Evolutionary conservation across 2,888 invertebrate genomes (phyloP), one percentile per base, ranked within the genome.

Genomic region (Girardia tigrina): DNA sequence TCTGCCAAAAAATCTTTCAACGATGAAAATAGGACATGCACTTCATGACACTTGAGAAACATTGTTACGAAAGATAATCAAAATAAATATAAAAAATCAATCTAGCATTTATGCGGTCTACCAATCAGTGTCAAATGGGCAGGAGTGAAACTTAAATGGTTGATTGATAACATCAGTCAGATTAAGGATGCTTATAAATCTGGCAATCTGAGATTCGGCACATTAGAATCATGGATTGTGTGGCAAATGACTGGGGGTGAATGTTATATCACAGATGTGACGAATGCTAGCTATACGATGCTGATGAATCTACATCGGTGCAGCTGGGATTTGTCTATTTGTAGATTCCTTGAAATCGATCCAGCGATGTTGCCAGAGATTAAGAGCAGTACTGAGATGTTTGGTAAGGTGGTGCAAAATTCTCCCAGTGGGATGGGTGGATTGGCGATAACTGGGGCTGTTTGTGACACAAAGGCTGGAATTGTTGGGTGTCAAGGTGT

Each of bases 211-310:
- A 85, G 85, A 79, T 85, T 86, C 80, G 86, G 86, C 0, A 98
- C 95, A 0, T 90, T 95, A 0, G 98, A 98, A 82, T 89, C 92
- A 0, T 99, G 98, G 98, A 88, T 98, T 70, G 86, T 97, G 77
- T 98, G 95, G 94, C 26, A 76, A 23, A 28, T 76, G 27, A 74
- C 72, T 26, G 72, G 29, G 16, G 73, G 89, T 12, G 91, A 90
- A 0, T 82, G 90, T 2, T 91, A 94, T 82, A 87, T 91, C 23
- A 95, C 94, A 0, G 94, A 94, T 83, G 94, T 94, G 12, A 92
- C 93, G 0, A 95, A 95, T 83, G 94, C 94, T 0, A 92, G 92
- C 4, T 87, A 94, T 79, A 94, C 94, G 0, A 88, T 94, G 84
- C 87, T 94, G 0, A 92, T 95, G 91, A 92, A 93, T 81, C 87